phyloP scores from a whole-genome alignment of 2,797 vertebrate genomes.

The Tiaroga cobitis region DNA sequence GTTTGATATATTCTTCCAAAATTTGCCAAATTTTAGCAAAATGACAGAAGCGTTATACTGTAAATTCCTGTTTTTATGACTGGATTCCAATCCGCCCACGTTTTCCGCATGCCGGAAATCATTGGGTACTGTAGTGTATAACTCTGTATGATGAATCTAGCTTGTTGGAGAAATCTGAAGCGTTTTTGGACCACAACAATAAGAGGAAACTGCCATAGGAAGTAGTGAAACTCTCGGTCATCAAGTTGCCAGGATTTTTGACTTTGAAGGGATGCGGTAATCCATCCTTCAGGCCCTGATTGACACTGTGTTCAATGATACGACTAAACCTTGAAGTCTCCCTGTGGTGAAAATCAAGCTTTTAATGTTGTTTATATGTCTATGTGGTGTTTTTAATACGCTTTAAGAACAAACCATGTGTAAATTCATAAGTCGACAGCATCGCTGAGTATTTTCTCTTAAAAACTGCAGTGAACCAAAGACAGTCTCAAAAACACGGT shows the following conservation, averaged over 20 bases:
- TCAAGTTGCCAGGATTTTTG: neutral
- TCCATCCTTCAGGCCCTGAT: neutral
- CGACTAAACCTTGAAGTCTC: neutral
- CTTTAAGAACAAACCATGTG: too few relatives aligned
- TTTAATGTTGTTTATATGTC: too few relatives aligned
- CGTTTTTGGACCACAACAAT: conserved; percentile 5
- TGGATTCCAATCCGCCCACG: neutral
- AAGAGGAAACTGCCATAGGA: conserved; percentile 32
- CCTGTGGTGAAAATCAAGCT: too few relatives aligned
- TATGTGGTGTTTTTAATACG: too few relatives aligned
- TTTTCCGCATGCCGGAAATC: neutral
- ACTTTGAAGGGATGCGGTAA: neutral
- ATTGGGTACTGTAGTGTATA: neutral
- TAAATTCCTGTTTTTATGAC: neutral
- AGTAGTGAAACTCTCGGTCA: neutral
- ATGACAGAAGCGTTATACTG: neutral
- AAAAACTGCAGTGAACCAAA: too few relatives aligned
- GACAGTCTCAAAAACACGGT: too few relatives aligned
- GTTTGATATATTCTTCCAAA: neutral
- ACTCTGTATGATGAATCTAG: conserved; percentile 1
- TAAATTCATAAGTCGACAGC: too few relatives aligned
- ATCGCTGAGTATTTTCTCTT: too few relatives aligned
- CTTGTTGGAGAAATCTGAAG: neutral
- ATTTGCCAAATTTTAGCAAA: too few relatives aligned
- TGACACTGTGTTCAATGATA: neutral